Evolutionary conservation across 1,140 invertebrate genomes (phyloP), one percentile per base, ranked within the genome.

Genomic region (Penaeus japonicus): DNA sequence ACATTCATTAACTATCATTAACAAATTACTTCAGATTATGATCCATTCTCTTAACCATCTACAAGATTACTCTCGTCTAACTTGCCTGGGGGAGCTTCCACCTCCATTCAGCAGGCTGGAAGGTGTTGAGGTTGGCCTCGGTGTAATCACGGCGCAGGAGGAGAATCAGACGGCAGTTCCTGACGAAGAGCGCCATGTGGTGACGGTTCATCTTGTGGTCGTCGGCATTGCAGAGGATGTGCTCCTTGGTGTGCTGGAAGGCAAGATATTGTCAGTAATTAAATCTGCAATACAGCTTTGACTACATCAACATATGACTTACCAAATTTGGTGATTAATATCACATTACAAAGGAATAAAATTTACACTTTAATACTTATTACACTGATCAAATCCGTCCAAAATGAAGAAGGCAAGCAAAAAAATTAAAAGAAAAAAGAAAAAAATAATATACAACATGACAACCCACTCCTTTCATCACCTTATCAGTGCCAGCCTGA

Each of bases 151-250:
- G 95, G 39, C 98, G 94, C 90, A 99, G 93, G 79, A 99, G 93
- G 62, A 99, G 94, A 90, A 99, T 98, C 89, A 99, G 93, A 20
- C 98, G 96, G 92, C 98, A 99, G 93, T 99, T 99, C 84, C 98
- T 95, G 0, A 99, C 95, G 93, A 99, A 99, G 89, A 99, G 93
- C 10, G 98, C 96, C 93, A 99, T 99, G 93, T 99, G 99, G 93
- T 99, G 98, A 59, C 99, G 95, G 93, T 99, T 99, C 97, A 99
- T 98, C 94, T 98, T 98, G 91, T 99, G 98, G 92, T 98, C 97
- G 94, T 99, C 98, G 77, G 98, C 97, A 91, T 96, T 97, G 93
- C 98, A 99, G 27, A 99, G 92, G 89, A 99, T 96, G 91, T 99
- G 97, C 92, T 99, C 98, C 93, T 99, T 99, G 39, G 95, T 94